These are phyloP conservation scores for Lepus americanus DNA, from an alignment of 2,113 vertebrate genomes.

Conservation along the genomic window DNA sequence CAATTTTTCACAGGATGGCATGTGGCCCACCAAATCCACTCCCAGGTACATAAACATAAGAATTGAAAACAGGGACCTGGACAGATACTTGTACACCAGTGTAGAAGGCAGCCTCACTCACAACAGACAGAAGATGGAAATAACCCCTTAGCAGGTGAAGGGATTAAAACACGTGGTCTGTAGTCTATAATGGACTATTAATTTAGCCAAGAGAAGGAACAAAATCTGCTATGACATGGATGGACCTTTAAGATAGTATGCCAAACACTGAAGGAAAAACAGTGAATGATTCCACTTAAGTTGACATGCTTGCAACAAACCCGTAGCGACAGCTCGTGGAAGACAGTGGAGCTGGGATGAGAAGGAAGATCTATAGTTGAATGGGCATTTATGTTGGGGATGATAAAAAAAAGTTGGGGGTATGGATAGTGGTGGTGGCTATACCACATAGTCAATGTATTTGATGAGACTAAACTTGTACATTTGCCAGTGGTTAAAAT, in stretches of 20 bases:
- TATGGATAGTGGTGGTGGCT: background rate
- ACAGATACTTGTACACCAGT: background rate
- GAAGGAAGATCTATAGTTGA: background rate
- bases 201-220: background rate
- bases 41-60: background rate
- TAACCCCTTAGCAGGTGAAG: background rate
- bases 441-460: background rate
- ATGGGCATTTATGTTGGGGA: background rate
- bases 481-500: slow-evolving; percentile 11
- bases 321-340: slow-evolving; percentile 9
- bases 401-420: background rate
- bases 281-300: background rate
- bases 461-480: background rate
- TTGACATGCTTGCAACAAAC: background rate
- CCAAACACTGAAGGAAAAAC: slow-evolving; percentile 14
- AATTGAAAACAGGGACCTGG: background rate
- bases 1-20: background rate
- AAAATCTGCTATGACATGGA: background rate
- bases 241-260: slow-evolving; percentile 5
- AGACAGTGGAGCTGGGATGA: background rate
- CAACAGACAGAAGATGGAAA: background rate
- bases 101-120: background rate
- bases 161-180: background rate
- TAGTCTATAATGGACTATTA: background rate
- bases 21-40: background rate